A percentile compares a stretch with the other conserved stretches of the same genome.
phyloP scores from a whole-genome alignment of 2,113 vertebrate genomes.

The Pteruthius melanotis region DNA sequence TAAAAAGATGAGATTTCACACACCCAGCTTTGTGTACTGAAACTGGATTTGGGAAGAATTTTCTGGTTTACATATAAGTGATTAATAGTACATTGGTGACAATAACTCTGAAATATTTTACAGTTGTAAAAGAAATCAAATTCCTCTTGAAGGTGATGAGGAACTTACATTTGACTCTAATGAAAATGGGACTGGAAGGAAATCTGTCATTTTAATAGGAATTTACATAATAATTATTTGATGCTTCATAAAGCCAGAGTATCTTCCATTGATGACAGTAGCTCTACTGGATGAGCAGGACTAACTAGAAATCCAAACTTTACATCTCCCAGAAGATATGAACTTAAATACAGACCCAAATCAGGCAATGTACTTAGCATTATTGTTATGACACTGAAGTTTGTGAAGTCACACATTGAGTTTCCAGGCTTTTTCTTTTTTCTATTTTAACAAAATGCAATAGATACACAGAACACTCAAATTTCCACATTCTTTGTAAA shows the following conservation, averaged over 20 bases:
- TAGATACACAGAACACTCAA: not conserved
- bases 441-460: not conserved
- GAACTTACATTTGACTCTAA: not conserved
- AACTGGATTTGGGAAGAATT: not conserved
- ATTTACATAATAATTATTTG: not conserved
- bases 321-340: not conserved
- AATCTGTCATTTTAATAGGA: not conserved
- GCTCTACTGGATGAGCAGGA: not conserved
- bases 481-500: not conserved
- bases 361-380: not conserved
- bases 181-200: not conserved
- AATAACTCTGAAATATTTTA: not conserved
- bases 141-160: not conserved
- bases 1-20: not conserved
- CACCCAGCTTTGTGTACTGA: not conserved
- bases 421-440: not conserved
- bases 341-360: not conserved
- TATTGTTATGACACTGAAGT: not conserved
- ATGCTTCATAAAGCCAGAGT: constrained; percentile 5
- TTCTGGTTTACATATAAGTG: not conserved
- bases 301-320: not conserved
- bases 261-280: not conserved
- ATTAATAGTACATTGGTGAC: not conserved
- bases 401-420: not conserved
- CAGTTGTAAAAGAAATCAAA: not conserved